Evolutionary conservation across 2,888 invertebrate genomes (phyloP).

Genomic region (Blastobasis adustella): DNA sequence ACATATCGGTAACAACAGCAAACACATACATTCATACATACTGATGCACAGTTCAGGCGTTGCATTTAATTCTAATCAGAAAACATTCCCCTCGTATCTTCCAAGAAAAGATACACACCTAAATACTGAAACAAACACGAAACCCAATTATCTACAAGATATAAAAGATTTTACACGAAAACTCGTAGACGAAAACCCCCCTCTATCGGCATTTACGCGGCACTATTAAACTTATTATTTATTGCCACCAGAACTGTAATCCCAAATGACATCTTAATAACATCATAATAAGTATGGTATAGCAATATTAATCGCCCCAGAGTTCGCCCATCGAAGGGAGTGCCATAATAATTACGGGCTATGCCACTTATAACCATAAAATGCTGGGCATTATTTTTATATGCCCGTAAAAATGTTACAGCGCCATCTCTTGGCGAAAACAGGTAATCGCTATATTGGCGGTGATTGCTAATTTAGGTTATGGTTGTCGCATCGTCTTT

Average conservation of each 20-base stretch:
- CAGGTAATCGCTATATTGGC: conserved; percentile 5
- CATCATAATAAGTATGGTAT: conserved; percentile 6
- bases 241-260: background rate
- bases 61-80: too few species aligned
- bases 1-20: too few species aligned
- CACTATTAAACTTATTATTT: background rate
- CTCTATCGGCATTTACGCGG: too few species aligned
- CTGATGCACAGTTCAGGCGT: too few species aligned
- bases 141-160: background rate
- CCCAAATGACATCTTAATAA: conserved; percentile 1
- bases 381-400: conserved; percentile 14
- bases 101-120: too few species aligned
- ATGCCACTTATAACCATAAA: conserved; percentile 11
- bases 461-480: background rate
- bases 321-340: background rate
- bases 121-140: background rate
- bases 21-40: too few species aligned
- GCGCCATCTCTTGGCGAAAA: conserved; percentile 3
- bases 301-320: background rate
- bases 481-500: too few species aligned
- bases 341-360: conserved; percentile 14
- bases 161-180: too few species aligned
- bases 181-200: too few species aligned
- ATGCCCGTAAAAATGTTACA: conserved; percentile 8
- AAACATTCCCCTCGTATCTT: too few species aligned